These are phyloP conservation scores for Salmo trutta DNA, from an alignment of 2,797 vertebrate species.

Conservation along the genomic window DNA sequence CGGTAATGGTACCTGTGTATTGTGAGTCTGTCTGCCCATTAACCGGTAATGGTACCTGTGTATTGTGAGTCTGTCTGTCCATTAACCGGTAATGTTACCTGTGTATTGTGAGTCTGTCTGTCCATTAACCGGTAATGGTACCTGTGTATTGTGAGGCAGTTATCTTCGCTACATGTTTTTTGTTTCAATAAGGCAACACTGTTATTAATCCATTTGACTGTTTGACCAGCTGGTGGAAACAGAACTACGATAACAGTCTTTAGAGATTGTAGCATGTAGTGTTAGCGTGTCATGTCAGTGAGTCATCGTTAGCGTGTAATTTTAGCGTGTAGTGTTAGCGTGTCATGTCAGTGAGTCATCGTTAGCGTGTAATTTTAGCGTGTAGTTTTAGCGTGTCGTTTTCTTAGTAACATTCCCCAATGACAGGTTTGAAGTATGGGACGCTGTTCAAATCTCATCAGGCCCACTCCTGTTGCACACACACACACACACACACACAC, in stretches of 20 bases:
- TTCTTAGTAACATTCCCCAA: conserved; percentile 71
- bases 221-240: conserved; percentile 63
- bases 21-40: too few species aligned
- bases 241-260: conserved; percentile 46
- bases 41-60: conserved; percentile 25
- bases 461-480: conserved; percentile 67
- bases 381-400: conserved; percentile 42
- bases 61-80: too few species aligned
- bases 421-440: conserved; percentile 58
- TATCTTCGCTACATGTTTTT: conserved; percentile 79
- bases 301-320: conserved; percentile 37
- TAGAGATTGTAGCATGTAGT: not conserved
- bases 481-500: conserved; percentile 42
- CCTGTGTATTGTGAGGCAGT: conserved; percentile 43
- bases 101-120: not conserved
- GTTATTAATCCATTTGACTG: conserved; percentile 78
- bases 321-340: conserved; percentile 1
- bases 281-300: too few species aligned
- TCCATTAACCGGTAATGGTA: conserved; percentile 21
- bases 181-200: conserved; percentile 82
- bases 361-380: too few species aligned
- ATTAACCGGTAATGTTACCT: conserved; percentile 23
- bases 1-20: conserved; percentile 21
- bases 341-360: too few species aligned
- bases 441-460: conserved; percentile 68